Conservation (phyloP, 2,113 vertebrate species). For the Cricetomys ansorgei region DNA sequence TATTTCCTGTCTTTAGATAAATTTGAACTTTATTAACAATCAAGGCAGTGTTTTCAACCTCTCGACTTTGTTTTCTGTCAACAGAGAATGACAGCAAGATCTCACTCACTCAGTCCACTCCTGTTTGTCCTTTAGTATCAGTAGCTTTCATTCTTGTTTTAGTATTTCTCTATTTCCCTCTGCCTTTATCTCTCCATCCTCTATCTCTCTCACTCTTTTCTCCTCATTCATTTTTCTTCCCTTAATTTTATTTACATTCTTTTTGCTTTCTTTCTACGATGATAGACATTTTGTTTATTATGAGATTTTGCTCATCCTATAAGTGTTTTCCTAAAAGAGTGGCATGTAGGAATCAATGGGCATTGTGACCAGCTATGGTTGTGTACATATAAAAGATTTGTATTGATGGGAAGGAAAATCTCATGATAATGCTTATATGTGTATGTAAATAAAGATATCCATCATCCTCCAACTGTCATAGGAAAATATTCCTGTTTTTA, state of each 20-base stretch:
- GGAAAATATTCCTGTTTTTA: not conserved
- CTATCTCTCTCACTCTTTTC: not conserved
- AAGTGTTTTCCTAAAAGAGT: not conserved
- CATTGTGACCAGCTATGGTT: not conserved
- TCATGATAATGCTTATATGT: not conserved
- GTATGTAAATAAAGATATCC: not conserved
- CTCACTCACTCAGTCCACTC: not conserved
- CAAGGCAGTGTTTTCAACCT: not conserved
- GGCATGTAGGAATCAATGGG: not conserved
- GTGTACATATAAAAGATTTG: not conserved
- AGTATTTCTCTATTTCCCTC: not conserved
- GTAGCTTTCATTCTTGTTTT: not conserved
- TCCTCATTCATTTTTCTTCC: not conserved
- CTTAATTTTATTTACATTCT: not conserved
- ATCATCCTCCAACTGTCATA: not conserved
- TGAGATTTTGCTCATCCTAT: not conserved
- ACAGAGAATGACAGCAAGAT: not conserved
- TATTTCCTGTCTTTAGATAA: not conserved
- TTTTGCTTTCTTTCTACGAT: not conserved
- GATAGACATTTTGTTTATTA: not conserved
- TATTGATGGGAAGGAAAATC: not conserved
- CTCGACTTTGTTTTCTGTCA: slow-evolving; percentile 12
- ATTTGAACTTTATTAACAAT: not conserved
- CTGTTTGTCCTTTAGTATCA: not conserved
- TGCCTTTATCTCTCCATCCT: too few species aligned